Percentiles rank a stretch among this genome's conserved stretches.
Evolutionary conservation across 2,797 vertebrate genomes (phyloP).

Genomic region (Cetoscarus ocellatus): DNA sequence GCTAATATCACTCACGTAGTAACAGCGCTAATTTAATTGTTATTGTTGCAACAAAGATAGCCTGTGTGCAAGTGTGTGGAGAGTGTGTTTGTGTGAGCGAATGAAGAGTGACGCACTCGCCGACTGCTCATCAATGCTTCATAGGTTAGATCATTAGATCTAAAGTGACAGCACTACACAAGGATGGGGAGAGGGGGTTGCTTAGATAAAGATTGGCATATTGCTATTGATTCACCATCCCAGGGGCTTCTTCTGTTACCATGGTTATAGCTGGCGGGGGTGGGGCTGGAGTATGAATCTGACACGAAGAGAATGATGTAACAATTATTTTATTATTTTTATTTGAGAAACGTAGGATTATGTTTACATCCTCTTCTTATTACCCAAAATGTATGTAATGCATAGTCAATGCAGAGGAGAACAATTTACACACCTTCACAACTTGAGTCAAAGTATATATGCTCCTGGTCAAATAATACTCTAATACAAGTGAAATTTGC

Average conservation of each 20-base stretch:
- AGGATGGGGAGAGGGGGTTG: constrained; percentile 77
- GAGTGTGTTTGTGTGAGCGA: constrained; percentile 42
- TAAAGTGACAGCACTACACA: constrained; percentile 84
- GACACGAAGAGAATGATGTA: constrained; percentile 68
- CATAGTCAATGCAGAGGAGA: no score
- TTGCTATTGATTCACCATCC: constrained; percentile 84
- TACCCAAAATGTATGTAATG: constrained; percentile 33
- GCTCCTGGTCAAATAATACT: no score
- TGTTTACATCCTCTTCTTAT: constrained; percentile 54
- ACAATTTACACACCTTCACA: no score
- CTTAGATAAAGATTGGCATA: constrained; percentile 85
- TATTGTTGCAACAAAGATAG: constrained; percentile 52
- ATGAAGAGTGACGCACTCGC: constrained; percentile 79
- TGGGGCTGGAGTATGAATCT: constrained; percentile 49
- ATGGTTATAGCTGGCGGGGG: constrained; percentile 69
- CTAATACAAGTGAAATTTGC: no score
- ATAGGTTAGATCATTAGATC: constrained; percentile 86
- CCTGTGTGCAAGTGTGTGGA: constrained; percentile 4
- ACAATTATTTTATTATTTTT: constrained; percentile 56
- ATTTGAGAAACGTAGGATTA: constrained; percentile 51
- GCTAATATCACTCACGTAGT: constrained; percentile 43
- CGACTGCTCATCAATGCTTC: constrained; percentile 82
- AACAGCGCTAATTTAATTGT: constrained; percentile 55
- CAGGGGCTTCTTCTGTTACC: constrained; percentile 80
- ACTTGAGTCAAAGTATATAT: no score